Base-by-base conservation (phyloP, 2,113 vertebrate species). In the Aspidoscelis tigris region DNA sequence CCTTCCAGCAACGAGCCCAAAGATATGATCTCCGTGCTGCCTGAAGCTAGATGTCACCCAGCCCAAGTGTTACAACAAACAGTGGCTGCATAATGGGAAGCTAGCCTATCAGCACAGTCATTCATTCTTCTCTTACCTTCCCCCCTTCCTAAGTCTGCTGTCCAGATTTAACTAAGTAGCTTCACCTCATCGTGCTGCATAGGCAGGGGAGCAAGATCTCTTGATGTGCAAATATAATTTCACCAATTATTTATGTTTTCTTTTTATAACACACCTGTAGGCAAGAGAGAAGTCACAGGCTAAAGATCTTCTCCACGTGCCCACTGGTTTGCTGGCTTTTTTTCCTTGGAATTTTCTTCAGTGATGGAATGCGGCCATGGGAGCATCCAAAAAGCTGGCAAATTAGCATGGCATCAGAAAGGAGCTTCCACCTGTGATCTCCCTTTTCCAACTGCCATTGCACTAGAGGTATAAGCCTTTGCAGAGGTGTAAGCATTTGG, bases 21-120 rank as follows among this genome's bases (percentile, higher is more conserved):
- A 88, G 85, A 92, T 86, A 89, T 86, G 71, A 66, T 82, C n/a
- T 88, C 84, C 41, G 0, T 86, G 81, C 84, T 92, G 78, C 85
- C 82, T 74, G 86, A 55, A 86, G 70, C 47, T 73, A 22, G 74
- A 80, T 84, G 80, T 65, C 76, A 82, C 65, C 50, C 14, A 4
- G 47, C 8, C 3, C 69, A 1, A 21, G 24, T 20, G 21, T 65
- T 76, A 47, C 43, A 18, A 74, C 53, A 41, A 44, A 68, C 76
- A 84, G 2, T 74, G 33, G 78, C 76, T 84, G 78, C 61, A 82
- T 80, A 55, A 55, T 75, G 81, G 7, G 69, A 79, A 53, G 87
- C 81, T 89, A 82, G 61, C 68, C 79, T 82, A 73, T 70, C 75
- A 87, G 70, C 88, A 26, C 78, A 79, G 20, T 14, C 75, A 7